Conservation (phyloP, 2,797 vertebrate genomes). For the Phrynocephalus guinanensis region DNA sequence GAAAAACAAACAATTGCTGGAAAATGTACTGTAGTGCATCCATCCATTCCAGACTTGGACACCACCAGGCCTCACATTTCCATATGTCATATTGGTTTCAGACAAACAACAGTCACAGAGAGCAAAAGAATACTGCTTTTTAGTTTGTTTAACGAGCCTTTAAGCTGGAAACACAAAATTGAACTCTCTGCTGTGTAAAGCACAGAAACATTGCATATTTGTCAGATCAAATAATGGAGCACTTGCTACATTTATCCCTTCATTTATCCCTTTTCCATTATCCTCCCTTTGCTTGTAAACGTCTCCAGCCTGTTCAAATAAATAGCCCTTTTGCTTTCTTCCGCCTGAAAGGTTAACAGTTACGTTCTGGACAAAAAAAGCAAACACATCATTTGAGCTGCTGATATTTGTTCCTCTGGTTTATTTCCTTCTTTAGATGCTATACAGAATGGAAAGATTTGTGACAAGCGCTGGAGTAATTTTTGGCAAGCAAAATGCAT, state of each 20-base stretch:
- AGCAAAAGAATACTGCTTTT: too few relatives aligned
- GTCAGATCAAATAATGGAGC: neutral
- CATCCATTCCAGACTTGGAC: neutral
- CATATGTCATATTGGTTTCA: neutral
- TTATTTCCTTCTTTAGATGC: neutral
- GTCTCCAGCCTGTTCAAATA: constrained; percentile 10
- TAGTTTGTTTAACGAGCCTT: neutral
- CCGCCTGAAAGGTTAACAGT: constrained; percentile 8
- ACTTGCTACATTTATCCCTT: constrained; percentile 3
- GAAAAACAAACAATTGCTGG: too few relatives aligned
- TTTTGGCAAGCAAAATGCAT: constrained; percentile 8
- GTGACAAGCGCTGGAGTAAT: neutral
- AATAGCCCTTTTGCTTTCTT: neutral
- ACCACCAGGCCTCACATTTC: neutral
- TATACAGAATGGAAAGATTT: constrained; percentile 13
- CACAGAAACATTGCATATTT: neutral
- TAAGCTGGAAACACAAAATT: neutral
- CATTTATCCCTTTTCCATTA: constrained; percentile 7
- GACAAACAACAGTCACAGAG: neutral
- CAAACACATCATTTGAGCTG: constrained; percentile 9
- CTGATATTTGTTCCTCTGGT: neutral
- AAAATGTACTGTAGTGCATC: neutral
- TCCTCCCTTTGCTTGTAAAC: constrained; percentile 9
- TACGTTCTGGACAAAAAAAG: constrained; percentile 35
- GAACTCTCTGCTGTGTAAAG: neutral